phyloP scores from a whole-genome alignment of 2,888 invertebrate species.

The Diploptera punctata region DNA sequence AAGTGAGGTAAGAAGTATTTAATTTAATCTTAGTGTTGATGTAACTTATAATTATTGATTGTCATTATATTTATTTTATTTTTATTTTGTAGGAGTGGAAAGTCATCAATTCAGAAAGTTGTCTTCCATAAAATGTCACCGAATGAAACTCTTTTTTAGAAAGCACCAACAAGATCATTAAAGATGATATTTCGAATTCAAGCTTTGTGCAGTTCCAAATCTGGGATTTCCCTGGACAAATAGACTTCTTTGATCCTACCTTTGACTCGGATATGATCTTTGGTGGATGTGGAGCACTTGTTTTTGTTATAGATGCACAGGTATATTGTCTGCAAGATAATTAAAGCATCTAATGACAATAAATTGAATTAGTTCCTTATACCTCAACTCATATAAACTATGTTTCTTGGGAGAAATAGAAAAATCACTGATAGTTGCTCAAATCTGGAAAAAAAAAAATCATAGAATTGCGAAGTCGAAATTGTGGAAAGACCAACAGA shows the following conservation, averaged over 20 bases:
- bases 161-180: constrained; percentile 97
- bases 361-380: no score
- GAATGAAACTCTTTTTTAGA: constrained; percentile 97
- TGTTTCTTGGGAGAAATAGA: no score
- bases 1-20: no score
- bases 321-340: no score
- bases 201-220: constrained; percentile 99
- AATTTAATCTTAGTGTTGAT: no score
- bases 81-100: constrained; percentile 83
- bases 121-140: constrained; percentile 99
- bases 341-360: no score
- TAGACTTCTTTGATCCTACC: constrained; percentile 95
- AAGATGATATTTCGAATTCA: constrained; percentile 96
- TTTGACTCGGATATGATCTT: constrained; percentile 97
- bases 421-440: no score
- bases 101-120: constrained; percentile 99
- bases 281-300: constrained; percentile 95
- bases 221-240: constrained; percentile 99
- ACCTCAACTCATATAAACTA: no score
- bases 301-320: constrained; percentile 99
- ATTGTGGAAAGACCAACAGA: no score
- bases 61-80: neutral
- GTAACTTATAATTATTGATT: neutral
- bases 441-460: no score
- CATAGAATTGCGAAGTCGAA: no score